Conservation (phyloP, 2,113 vertebrate genomes). For the Malurus melanocephalus region DNA sequence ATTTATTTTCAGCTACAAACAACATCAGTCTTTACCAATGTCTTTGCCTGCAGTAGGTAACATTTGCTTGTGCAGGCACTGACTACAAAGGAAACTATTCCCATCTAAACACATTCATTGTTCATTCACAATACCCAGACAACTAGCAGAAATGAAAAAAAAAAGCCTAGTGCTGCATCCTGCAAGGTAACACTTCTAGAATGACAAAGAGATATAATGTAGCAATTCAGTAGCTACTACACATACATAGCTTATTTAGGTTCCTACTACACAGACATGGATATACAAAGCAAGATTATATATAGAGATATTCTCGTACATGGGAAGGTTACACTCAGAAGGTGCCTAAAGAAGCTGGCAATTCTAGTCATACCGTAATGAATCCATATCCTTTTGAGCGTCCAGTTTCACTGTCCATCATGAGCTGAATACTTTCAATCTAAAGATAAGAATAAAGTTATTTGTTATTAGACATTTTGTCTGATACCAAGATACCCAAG, state of each 20-base stretch:
- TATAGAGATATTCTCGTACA: background rate
- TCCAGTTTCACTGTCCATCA: conserved; percentile 96
- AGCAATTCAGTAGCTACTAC: background rate
- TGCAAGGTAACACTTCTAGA: background rate
- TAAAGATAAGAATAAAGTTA: conserved; percentile 42
- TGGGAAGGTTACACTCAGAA: background rate
- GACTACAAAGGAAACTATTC: background rate
- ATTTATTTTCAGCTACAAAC: background rate
- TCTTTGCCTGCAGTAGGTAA: background rate
- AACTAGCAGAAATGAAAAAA: background rate
- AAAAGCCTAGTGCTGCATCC: background rate
- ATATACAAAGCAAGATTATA: background rate
- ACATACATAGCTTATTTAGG: background rate
- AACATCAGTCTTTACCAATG: background rate
- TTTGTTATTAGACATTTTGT: background rate
- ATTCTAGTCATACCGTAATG: conserved; percentile 83
- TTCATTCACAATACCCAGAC: background rate
- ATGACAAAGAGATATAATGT: background rate
- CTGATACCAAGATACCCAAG: too few species aligned
- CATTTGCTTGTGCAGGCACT: background rate
- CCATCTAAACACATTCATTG: rapidly evolving
- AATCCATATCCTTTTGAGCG: conserved; percentile 96
- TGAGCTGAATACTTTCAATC: conserved; percentile 97
- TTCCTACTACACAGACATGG: background rate
- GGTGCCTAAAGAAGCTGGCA: background rate